Evolutionary conservation across 1,140 invertebrate species (phyloP).

Genomic region (Camponotus vicinus): DNA sequence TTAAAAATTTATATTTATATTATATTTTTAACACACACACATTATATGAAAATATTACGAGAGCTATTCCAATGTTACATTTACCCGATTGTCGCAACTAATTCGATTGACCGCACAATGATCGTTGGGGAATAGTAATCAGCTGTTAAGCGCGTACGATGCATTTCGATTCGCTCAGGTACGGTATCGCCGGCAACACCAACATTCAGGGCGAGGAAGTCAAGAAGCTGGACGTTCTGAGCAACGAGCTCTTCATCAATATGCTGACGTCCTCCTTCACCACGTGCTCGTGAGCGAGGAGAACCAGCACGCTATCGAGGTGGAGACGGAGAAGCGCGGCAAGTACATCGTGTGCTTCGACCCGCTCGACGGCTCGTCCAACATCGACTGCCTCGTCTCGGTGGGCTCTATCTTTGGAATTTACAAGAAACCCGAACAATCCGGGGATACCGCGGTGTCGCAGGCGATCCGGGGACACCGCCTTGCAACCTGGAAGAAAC

Average conservation of each 20-base stretch:
- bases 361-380: conserved; percentile 99
- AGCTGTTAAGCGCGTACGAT: not conserved
- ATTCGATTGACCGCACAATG: not conserved
- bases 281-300: conserved; percentile 98
- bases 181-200: conserved; percentile 96
- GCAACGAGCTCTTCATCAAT: conserved; percentile 99
- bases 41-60: not conserved
- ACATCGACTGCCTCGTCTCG: conserved; percentile 99
- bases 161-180: conserved; percentile 86
- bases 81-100: not conserved
- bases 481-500: conserved; percentile 93
- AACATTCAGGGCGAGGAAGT: conserved; percentile 99
- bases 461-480: conserved; percentile 94
- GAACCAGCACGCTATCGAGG: conserved; percentile 95
- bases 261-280: conserved; percentile 98
- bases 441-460: conserved; percentile 85
- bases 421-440: conserved; percentile 89
- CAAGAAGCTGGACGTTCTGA: conserved; percentile 98
- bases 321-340: conserved; percentile 95
- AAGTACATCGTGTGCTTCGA: conserved; percentile 99
- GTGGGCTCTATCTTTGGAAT: conserved; percentile 99
- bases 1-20: not conserved
- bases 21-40: not conserved
- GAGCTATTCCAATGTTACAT: not conserved
- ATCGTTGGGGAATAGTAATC: not conserved